A percentile compares a stretch with the other conserved stretches of the same genome.
Conservation (phyloP, 2,797 vertebrate species). For the Acridotheres tristis region DNA sequence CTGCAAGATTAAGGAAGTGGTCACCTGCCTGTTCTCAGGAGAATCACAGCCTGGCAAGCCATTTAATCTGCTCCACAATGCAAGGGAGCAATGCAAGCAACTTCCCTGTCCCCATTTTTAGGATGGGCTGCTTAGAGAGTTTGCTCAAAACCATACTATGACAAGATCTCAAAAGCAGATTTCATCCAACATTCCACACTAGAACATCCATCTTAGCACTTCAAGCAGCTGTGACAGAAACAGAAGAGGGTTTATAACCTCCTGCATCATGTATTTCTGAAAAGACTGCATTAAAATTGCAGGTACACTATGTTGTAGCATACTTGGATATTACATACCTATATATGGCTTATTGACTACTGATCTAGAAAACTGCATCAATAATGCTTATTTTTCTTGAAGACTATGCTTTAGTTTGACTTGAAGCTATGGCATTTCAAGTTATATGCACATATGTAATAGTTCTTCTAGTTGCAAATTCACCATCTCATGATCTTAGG, state of each 20-base stretch:
- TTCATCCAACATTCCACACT: background rate
- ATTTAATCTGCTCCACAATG: background rate
- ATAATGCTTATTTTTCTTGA: background rate
- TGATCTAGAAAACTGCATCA: background rate
- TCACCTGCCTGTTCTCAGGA: background rate
- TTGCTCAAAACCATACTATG: background rate
- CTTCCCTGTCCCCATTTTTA: background rate
- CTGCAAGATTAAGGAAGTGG: background rate
- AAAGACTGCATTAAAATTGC: background rate
- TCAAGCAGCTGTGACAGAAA: background rate
- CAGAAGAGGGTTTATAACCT: background rate
- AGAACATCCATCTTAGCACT: accelerated
- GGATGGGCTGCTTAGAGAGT: background rate
- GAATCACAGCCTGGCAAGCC: background rate
- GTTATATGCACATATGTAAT: background rate
- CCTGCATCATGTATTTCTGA: background rate
- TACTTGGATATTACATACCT: background rate
- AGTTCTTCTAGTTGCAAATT: background rate
- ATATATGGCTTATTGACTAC: background rate
- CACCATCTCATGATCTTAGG: too few species aligned
- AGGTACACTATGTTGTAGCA: background rate
- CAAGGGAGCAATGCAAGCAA: background rate
- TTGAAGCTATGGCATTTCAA: background rate
- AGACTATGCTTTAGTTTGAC: background rate
- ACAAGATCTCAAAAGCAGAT: background rate